These are phyloP conservation scores for Orius insidiosus DNA, from an alignment of 1,140 invertebrate species.

Conservation along the genomic window DNA sequence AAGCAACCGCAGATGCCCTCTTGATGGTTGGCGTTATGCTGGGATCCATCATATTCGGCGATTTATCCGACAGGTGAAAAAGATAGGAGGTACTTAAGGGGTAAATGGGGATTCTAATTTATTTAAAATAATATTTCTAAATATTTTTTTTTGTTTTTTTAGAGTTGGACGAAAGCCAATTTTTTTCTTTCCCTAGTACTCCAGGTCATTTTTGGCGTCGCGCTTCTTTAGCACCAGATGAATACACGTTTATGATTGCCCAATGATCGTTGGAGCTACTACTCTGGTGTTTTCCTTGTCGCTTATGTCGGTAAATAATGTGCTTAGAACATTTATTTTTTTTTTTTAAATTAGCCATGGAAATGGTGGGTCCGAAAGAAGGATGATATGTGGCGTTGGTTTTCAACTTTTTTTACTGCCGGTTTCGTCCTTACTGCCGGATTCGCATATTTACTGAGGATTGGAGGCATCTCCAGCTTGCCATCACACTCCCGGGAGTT, in stretches of 20 bases:
- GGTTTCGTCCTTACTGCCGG: constrained; percentile 56
- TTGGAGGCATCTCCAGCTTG: constrained; percentile 57
- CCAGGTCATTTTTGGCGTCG: constrained; percentile 44
- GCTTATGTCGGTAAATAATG: constrained; percentile 46
- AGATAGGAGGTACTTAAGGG: background rate
- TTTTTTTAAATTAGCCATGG: constrained; percentile 59
- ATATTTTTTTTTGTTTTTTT: constrained; percentile 15
- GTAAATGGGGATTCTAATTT: constrained; percentile 4
- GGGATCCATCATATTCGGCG: constrained; percentile 63
- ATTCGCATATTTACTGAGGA: constrained; percentile 55
- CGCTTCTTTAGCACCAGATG: constrained; percentile 47
- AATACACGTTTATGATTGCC: constrained; percentile 45
- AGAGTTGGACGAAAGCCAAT: constrained; percentile 54
- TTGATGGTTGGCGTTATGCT: constrained; percentile 66
- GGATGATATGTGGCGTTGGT: constrained; percentile 54
- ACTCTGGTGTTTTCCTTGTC: constrained; percentile 58
- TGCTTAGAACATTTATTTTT: constrained; percentile 4
- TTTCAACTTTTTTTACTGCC: constrained; percentile 60
- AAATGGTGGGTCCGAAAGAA: constrained; percentile 60
- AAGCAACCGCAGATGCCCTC: constrained; percentile 52
- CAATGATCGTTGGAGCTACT: constrained; percentile 51
- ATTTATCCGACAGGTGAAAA: constrained; percentile 49
- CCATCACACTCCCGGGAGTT: constrained; percentile 47
- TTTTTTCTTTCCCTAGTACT: constrained; percentile 53
- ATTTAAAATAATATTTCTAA: background rate